phyloP scores from a whole-genome alignment of 2,888 invertebrate species.

The Eupeodes luniger region DNA sequence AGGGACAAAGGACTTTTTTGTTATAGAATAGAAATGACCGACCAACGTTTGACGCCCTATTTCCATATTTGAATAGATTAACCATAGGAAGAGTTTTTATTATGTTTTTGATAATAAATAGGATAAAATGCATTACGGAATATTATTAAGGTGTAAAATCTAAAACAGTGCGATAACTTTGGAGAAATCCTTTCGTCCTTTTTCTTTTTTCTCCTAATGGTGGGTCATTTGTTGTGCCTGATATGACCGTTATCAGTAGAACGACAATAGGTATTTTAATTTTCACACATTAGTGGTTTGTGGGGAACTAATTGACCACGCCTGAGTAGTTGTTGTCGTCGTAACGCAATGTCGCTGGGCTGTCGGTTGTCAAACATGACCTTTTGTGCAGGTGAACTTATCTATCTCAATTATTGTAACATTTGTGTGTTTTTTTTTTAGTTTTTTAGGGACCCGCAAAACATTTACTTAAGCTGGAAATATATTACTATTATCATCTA shows the following conservation, averaged over 20 bases:
- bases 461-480: constrained; percentile 52
- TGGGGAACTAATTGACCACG: constrained; percentile 64
- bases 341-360: too few species aligned
- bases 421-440: constrained; percentile 39
- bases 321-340: constrained; percentile 13
- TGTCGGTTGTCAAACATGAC: neutral
- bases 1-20: constrained; percentile 79
- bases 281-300: constrained; percentile 64
- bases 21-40: constrained; percentile 72
- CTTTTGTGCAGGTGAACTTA: constrained; percentile 59
- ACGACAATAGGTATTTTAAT: constrained; percentile 7
- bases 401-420: constrained; percentile 69
- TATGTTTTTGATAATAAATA: constrained; percentile 23
- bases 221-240: constrained; percentile 42
- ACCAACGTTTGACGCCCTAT: constrained; percentile 52
- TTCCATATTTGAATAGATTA: constrained; percentile 62
- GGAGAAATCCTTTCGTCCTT: constrained; percentile 62
- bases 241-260: constrained; percentile 5
- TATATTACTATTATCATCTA: constrained; percentile 53
- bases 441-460: constrained; percentile 2
- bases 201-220: constrained; percentile 31
- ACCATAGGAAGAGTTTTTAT: constrained; percentile 32
- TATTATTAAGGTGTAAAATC: constrained; percentile 47
- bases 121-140: constrained; percentile 51
- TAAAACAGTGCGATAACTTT: constrained; percentile 21